phyloP scores from a whole-genome alignment of 37 sponge, comb jelly and placozoan species.

The Geodia barretti region DNA sequence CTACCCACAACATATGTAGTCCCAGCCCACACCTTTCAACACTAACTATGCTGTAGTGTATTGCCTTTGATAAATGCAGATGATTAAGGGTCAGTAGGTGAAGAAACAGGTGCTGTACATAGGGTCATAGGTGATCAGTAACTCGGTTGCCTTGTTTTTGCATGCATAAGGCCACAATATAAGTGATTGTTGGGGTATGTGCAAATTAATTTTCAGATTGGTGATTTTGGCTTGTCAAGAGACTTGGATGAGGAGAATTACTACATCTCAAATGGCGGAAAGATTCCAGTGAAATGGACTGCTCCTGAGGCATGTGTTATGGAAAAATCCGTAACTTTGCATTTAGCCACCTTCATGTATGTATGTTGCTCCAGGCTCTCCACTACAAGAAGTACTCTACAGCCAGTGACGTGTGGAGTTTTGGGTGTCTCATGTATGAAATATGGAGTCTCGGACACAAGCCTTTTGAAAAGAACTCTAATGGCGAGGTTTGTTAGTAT shows the following conservation, averaged over 20 bases:
- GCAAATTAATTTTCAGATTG: not conserved
- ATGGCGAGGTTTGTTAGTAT: not conserved
- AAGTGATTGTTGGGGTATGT: too few relatives aligned
- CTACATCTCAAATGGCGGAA: not conserved
- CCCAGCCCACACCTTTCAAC: not conserved
- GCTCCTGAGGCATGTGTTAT: not conserved
- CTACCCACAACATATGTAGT: not conserved
- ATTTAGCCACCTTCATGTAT: too few relatives aligned
- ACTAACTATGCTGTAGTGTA: not conserved
- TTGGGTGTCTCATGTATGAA: not conserved
- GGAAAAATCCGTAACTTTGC: too few relatives aligned
- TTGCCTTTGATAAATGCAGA: too few relatives aligned
- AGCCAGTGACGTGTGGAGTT: not conserved
- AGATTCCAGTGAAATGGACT: not conserved
- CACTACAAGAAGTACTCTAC: not conserved
- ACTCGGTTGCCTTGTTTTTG: too few relatives aligned
- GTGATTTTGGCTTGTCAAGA: not conserved
- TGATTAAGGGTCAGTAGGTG: too few relatives aligned
- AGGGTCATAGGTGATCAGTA: too few relatives aligned
- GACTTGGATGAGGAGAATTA: not conserved
- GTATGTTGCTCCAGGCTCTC: not conserved
- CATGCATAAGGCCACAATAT: too few relatives aligned
- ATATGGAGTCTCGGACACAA: not conserved
- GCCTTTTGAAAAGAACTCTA: not conserved
- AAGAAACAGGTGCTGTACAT: too few relatives aligned